Base-by-base conservation (phyloP, 2,888 invertebrate genomes). In the Endotricha flammealis region DNA sequence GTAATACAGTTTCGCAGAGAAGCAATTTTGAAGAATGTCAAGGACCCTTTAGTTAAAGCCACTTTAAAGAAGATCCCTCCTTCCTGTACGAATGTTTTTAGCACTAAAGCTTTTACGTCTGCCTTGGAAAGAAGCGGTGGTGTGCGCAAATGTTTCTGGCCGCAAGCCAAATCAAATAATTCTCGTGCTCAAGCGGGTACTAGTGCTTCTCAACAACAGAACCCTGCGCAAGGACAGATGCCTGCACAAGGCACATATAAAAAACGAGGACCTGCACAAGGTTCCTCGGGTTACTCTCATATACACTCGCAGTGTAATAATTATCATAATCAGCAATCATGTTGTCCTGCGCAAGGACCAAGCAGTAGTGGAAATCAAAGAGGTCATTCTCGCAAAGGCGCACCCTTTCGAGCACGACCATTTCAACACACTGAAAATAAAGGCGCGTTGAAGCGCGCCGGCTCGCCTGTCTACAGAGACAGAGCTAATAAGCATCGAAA, bases 1-100 rank as follows among this genome's bases (percentile, higher is more conserved):
- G 9, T 29, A n/a, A 20, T 34, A 8, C 27, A 34, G 27, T 10
- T 24, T 9, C 24, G 10, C 24, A 24, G 24, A 9, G 24, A 24
- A 3, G 24, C 9, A 10, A 9, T 24, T 10, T 4, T 24, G 9
- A 24, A 24, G 3, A 9, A 24, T 24, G 24, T 24, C 9, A n/a
- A 10, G 10, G 23, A 23, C 10, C 23, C 23, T 2, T 24, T 24
- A 10, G 10, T 24, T 8, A 24, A 24, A 10, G 24, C 10, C 3
- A 10, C 24, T 10, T 5, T 24, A 3, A 24, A 24, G 2, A 24
- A 24, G 10, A 10, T 24, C 9, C 24, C 24, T 9, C 24, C 24
- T 4, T 24, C 10, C 24, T 24, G 24, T 8, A 9, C 3, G 3
- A 24, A 24, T 10, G 9, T 24, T 24, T 24, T 24, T 3, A 5